A percentile compares a stretch with the other conserved stretches of the same genome.
Evolutionary conservation across 2,113 vertebrate species (phyloP).

Genomic region (Heterotis niloticus): DNA sequence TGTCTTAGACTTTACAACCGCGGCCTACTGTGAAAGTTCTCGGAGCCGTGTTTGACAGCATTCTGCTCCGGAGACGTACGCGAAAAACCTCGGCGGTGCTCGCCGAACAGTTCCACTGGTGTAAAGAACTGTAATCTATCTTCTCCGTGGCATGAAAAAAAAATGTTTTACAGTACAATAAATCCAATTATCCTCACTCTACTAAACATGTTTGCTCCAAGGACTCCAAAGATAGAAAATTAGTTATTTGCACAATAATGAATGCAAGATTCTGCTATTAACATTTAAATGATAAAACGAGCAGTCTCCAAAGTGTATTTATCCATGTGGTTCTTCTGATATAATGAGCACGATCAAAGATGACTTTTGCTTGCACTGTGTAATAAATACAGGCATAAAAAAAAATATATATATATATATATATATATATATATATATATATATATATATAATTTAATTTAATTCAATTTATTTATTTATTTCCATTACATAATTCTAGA

Average conservation of each 20-base stretch:
- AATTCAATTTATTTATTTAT: no score
- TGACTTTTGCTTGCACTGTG: constrained; percentile 12
- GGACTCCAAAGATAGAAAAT: constrained; percentile 29
- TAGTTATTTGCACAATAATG: constrained; percentile 31
- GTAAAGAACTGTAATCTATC: constrained; percentile 24
- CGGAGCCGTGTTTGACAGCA: constrained; percentile 3
- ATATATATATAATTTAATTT: no score
- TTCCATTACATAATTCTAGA: no score
- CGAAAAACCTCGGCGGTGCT: constrained; percentile 14
- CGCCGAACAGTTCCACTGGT: constrained; percentile 11
- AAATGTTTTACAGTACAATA: constrained; percentile 29
- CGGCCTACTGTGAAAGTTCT: not conserved
- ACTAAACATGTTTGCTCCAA: constrained; percentile 28
- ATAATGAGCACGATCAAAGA: constrained; percentile 7
- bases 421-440: no score
- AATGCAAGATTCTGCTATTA: constrained; percentile 26
- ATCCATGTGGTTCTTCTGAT: not conserved
- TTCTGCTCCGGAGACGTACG: not conserved
- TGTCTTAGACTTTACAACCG: not conserved
- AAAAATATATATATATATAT: no score
- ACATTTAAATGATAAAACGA: constrained; percentile 33
- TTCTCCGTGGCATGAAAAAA: constrained; percentile 17
- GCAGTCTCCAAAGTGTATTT: constrained; percentile 17
- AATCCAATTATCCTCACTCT: constrained; percentile 30
- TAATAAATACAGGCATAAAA: constrained; percentile 17